Evolutionary conservation across 2,113 vertebrate species (phyloP), one percentile per base, ranked within the genome.

Genomic region (Uria lomvia): DNA sequence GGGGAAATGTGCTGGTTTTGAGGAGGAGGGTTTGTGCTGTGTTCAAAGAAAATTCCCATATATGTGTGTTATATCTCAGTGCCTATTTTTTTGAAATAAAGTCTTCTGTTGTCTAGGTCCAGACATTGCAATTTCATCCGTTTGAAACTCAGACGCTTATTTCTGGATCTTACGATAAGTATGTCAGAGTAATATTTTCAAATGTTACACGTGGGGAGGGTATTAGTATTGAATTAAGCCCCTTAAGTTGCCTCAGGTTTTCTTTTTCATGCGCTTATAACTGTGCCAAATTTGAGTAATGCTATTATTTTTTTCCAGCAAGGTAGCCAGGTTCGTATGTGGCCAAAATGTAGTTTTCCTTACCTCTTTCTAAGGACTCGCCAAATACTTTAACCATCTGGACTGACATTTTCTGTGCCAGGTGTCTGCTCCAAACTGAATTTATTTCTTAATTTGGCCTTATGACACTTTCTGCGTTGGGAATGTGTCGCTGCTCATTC

Each of bases 91-190:
- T 80, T 10, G 7, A 43, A 77, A 49, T 43, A 66, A 90, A 79
- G 71, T 94, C 43, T 88, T 93, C 34, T 75, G 17, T 88, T 72
- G 47, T 96, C 43, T 92, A 99, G 99, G 99, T 99, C 24, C 99
- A 99, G 96, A 99, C 99, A 0, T 34, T 99, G 88, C 97, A 98
- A 29, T 99, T 99, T 94, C 99, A 99, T 88, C 99, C 99, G 0
- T 99, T 99, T 93, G 99, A 99, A 97, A 98, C 99, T 45, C 99
- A 99, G 98, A 99, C 99, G 24, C 98, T 99, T n/a, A 91, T 99
- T 96, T 99, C 99, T 47, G 99, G 99, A 91, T 99, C 99, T 1
- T 99, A 98, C 2, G 99, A 99, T 97, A 99, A 99, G 99, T 99
- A 98, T 68, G 98, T 89, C 53, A 16, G 58, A 34, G 29, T 65